phyloP scores from a whole-genome alignment of 1,140 invertebrate genomes.

The Zaprionus davidi region DNA sequence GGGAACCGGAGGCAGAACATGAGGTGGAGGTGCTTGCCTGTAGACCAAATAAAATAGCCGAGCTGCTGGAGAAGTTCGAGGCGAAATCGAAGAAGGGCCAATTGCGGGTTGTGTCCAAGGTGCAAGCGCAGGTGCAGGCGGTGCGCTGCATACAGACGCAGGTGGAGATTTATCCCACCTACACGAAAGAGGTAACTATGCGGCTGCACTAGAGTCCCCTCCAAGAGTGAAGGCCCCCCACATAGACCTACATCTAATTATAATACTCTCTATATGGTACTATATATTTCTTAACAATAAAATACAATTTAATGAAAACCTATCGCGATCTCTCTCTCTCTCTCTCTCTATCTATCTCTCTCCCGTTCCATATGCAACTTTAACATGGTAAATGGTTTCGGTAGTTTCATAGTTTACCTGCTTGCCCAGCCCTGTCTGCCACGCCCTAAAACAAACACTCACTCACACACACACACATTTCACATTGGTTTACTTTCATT shows the following conservation, averaged over 20 bases:
- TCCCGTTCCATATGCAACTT: background rate
- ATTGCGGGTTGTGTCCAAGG: conserved; percentile 49
- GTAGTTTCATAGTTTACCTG: background rate
- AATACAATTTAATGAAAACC: conserved; percentile 37
- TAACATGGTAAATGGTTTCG: background rate
- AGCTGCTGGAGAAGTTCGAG: conserved; percentile 74
- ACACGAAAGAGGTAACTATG: conserved; percentile 84
- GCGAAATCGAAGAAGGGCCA: conserved; percentile 38
- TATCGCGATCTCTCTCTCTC: conserved; percentile 29
- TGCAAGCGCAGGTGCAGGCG: conserved; percentile 73
- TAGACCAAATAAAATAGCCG: conserved; percentile 39
- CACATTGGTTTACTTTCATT: conserved; percentile 79
- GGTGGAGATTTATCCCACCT: conserved; percentile 81
- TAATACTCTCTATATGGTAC: conserved; percentile 6
- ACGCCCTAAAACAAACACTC: conserved; percentile 6
- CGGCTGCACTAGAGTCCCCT: conserved; percentile 63
- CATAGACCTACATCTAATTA: conserved; percentile 15
- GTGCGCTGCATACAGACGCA: conserved; percentile 79
- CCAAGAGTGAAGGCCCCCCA: conserved; percentile 32
- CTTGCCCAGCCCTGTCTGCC: conserved; percentile 7
- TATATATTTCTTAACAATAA: conserved; percentile 42
- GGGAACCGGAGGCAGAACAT: conserved; percentile 6
- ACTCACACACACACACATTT: conserved; percentile 44
- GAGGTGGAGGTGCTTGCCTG: conserved; percentile 45
- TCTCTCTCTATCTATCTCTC: background rate